These are phyloP conservation scores for Prorops nasuta DNA, from an alignment of 1,140 invertebrate species.

Conservation along the genomic window DNA sequence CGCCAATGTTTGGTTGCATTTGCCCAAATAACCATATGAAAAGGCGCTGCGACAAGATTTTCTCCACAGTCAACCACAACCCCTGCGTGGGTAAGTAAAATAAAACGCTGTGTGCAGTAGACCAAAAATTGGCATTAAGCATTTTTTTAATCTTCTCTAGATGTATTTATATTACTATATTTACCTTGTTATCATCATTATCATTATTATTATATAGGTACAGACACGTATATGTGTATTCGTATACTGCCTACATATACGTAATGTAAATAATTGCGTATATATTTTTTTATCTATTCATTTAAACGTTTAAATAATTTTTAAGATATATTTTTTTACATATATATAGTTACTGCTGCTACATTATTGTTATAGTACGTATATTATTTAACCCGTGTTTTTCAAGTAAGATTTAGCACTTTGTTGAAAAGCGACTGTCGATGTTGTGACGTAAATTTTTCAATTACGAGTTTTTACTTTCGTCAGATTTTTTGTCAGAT, in stretches of 20 bases:
- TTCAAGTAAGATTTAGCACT: too few relatives aligned
- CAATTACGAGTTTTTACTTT: conserved; percentile 5
- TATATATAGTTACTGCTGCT: too few relatives aligned
- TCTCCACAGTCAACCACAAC: conserved; percentile 84
- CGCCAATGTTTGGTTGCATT: conserved; percentile 87
- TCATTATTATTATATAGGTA: background rate
- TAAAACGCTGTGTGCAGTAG: background rate
- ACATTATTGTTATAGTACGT: too few relatives aligned
- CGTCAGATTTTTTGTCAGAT: conserved; percentile 5
- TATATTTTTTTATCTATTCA: too few relatives aligned
- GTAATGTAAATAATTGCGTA: too few relatives aligned
- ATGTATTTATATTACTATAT: background rate
- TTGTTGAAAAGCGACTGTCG: conserved; percentile 27
- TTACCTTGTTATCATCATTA: background rate
- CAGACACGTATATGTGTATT: too few relatives aligned
- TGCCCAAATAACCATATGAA: conserved; percentile 86
- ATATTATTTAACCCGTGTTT: too few relatives aligned
- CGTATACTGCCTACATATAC: too few relatives aligned
- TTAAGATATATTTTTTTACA: too few relatives aligned
- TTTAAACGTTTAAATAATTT: too few relatives aligned
- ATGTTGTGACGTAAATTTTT: conserved; percentile 32
- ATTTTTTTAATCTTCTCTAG: background rate
- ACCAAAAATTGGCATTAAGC: background rate
- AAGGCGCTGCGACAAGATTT: conserved; percentile 82
- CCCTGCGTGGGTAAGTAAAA: conserved; percentile 82